A percentile compares a stretch with the other conserved stretches of the same genome.
These are phyloP conservation scores for Monopis laevigella DNA, from an alignment of 2,888 invertebrate species.

Conservation along the genomic window DNA sequence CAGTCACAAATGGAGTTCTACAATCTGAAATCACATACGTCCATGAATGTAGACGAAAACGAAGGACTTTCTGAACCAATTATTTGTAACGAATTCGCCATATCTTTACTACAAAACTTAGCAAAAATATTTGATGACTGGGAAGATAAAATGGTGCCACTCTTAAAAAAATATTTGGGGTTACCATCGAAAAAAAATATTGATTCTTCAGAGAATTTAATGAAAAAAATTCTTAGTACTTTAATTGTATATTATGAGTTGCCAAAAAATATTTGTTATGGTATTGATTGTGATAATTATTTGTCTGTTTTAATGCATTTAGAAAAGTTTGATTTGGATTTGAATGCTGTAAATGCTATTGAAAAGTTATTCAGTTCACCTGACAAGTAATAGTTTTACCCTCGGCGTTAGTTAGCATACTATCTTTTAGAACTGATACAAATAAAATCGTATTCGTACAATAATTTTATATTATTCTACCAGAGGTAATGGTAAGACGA, in stretches of 20 bases:
- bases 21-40: conserved; percentile 27
- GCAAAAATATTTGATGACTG: conserved; percentile 61
- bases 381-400: too few species aligned
- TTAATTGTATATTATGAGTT: conserved; percentile 70
- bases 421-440: too few species aligned
- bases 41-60: conserved; percentile 41
- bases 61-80: conserved; percentile 46
- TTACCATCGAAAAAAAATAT: conserved; percentile 37
- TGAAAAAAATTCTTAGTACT: conserved; percentile 52
- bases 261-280: conserved; percentile 43
- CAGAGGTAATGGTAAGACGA: too few species aligned
- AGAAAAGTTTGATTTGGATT: conserved; percentile 25
- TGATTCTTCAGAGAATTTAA: conserved; percentile 31
- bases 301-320: conserved; percentile 29
- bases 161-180: conserved; percentile 60
- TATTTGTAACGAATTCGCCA: conserved; percentile 68
- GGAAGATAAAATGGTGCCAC: conserved; percentile 53
- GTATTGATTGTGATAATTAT: conserved; percentile 30
- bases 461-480: too few species aligned
- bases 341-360: conserved; percentile 30
- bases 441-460: too few species aligned
- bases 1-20: conserved; percentile 63
- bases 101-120: conserved; percentile 70
- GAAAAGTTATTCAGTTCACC: conserved; percentile 33
- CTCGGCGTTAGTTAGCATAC: too few species aligned